A percentile compares a stretch with the other conserved stretches of the same genome.
Evolutionary conservation across 2,888 invertebrate species (phyloP).

Genomic region (Andrena chrysosceles): DNA sequence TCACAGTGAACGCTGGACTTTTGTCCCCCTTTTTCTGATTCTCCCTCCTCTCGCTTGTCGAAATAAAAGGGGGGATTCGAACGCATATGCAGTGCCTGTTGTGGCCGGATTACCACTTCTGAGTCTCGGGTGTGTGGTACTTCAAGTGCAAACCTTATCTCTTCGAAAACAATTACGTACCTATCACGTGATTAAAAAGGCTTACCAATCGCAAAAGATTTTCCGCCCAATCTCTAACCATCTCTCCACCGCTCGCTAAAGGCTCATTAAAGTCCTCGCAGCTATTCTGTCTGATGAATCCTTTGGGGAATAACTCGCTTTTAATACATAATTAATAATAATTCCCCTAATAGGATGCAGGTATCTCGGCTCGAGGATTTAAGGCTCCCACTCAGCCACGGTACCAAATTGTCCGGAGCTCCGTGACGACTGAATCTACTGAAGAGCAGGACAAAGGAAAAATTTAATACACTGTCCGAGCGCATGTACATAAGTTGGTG

Average conservation of each 20-base stretch:
- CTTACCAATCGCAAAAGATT: neutral
- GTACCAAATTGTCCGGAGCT: slow-evolving; percentile 9
- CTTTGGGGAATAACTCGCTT: too few relatives aligned
- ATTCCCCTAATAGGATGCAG: neutral
- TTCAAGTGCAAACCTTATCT: too few relatives aligned
- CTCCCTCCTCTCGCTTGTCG: slow-evolving; percentile 12
- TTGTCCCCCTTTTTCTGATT: slow-evolving; percentile 20
- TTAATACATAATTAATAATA: neutral
- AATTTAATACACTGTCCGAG: slow-evolving; percentile 9
- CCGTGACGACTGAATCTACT: slow-evolving; percentile 4
- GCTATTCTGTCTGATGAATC: neutral
- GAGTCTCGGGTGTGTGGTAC: too few relatives aligned
- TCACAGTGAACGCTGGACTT: slow-evolving; percentile 38
- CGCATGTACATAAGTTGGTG: neutral
- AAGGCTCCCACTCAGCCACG: neutral
- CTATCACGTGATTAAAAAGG: too few relatives aligned
- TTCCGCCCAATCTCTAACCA: too few relatives aligned
- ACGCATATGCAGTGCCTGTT: neutral
- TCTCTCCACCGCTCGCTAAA: neutral
- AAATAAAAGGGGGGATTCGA: slow-evolving; percentile 3
- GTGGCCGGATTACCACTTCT: neutral
- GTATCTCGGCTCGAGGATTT: neutral
- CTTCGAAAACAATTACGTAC: too few relatives aligned
- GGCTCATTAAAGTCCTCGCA: neutral
- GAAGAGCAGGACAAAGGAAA: slow-evolving; percentile 19